Conservation (phyloP, 2,113 vertebrate genomes). For the Pycnonotus jocosus region DNA sequence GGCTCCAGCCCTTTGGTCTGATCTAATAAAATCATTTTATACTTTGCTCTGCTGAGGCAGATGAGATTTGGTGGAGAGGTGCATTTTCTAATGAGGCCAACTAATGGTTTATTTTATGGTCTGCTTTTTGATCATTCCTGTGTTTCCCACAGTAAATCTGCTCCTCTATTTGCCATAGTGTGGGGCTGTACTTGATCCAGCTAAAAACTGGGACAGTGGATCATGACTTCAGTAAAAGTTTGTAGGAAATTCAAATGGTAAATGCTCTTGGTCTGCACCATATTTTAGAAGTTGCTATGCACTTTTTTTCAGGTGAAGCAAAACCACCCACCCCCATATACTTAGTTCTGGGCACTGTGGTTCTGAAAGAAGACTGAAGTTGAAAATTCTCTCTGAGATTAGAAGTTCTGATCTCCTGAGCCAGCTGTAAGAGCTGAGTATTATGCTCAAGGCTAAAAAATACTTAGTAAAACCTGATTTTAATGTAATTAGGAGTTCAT, state of each 20-base stretch:
- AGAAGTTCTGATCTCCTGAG: not conserved
- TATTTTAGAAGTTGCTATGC: not conserved
- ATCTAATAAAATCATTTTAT: not conserved
- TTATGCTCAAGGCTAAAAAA: not conserved
- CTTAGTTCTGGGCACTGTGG: not conserved
- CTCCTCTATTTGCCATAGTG: fast-evolving
- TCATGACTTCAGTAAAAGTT: not conserved
- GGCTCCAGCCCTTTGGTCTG: not conserved
- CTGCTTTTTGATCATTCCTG: fast-evolving
- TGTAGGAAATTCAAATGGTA: not conserved
- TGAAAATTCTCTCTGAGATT: not conserved
- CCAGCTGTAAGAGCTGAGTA: not conserved
- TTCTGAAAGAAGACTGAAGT: not conserved
- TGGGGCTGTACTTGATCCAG: not conserved
- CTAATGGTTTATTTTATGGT: not conserved
- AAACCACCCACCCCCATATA: not conserved
- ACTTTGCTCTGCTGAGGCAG: not conserved
- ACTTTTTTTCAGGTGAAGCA: not conserved
- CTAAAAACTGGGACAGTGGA: not conserved
- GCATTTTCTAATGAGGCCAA: not conserved
- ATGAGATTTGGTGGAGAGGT: not conserved
- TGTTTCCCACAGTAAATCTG: not conserved
- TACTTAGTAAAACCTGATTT: not conserved
- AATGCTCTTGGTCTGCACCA: not conserved
- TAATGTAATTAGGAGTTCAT: not conserved